These are phyloP conservation scores for Helarctos malayanus DNA, from an alignment of 2,797 vertebrate genomes.

Conservation along the genomic window DNA sequence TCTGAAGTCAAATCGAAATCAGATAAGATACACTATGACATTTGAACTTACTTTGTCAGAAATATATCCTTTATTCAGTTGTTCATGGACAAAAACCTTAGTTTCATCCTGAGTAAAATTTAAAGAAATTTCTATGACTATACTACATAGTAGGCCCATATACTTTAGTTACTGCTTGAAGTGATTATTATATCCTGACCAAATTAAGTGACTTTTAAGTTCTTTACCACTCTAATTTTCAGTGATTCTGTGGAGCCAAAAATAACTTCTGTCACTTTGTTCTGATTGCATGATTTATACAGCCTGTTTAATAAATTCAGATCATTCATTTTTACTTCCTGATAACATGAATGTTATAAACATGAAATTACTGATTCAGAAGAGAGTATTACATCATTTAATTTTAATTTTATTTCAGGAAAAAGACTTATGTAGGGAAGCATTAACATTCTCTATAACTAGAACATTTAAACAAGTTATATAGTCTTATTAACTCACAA, in stretches of 20 bases:
- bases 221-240: constrained; percentile 24
- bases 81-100: background rate
- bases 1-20: constrained; percentile 27
- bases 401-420: constrained; percentile 59
- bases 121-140: background rate
- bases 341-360: constrained; percentile 25
- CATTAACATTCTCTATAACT: constrained; percentile 52
- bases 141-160: background rate
- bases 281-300: background rate
- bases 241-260: constrained; percentile 19
- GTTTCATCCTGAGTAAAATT: constrained; percentile 18
- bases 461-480: constrained; percentile 23
- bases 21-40: background rate
- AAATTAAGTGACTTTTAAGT: constrained; percentile 28
- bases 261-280: constrained; percentile 1
- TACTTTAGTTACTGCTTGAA: background rate
- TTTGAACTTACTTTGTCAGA: constrained; percentile 56
- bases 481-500: constrained; percentile 71
- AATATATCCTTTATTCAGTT: constrained; percentile 8
- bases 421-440: background rate
- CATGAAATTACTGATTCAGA: constrained; percentile 53
- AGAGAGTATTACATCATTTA: background rate
- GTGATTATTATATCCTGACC: constrained; percentile 2
- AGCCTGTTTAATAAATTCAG: background rate
- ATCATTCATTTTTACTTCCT: constrained; percentile 28